Conservation (phyloP, 2,113 vertebrate genomes). For the Craseonycteris thonglongyai region DNA sequence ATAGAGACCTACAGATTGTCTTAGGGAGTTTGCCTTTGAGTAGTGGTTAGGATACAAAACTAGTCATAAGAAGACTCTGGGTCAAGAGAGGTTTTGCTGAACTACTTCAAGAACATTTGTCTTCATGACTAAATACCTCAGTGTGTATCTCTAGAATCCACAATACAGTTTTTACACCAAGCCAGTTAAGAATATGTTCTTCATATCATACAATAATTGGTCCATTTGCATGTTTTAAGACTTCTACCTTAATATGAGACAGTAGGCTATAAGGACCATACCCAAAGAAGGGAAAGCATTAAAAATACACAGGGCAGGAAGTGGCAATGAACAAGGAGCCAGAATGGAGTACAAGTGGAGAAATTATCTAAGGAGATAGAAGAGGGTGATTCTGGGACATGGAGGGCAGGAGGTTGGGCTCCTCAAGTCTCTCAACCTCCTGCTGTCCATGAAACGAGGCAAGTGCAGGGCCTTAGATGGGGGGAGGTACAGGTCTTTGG, state of each 20-base stretch:
- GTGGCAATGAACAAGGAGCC: not conserved
- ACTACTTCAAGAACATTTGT: not conserved
- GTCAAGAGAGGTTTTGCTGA: not conserved
- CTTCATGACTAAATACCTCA: not conserved
- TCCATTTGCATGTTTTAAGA: not conserved
- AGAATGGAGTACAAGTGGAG: not conserved
- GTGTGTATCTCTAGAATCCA: not conserved
- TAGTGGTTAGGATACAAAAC: not conserved
- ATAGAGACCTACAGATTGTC: rapidly evolving
- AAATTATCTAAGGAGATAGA: not conserved
- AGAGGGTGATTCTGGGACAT: not conserved
- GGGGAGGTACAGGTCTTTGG: too few species aligned
- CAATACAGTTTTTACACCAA: not conserved
- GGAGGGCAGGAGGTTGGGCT: not conserved
- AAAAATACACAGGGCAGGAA: not conserved
- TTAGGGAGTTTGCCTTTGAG: not conserved
- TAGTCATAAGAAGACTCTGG: not conserved
- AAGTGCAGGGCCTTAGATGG: not conserved
- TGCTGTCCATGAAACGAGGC: not conserved
- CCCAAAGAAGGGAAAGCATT: not conserved
- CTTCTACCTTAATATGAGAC: not conserved
- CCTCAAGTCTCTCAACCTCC: not conserved
- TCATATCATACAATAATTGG: not conserved
- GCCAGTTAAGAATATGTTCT: not conserved
- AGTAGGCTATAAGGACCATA: not conserved